Evolutionary conservation across 2,888 invertebrate species (phyloP).

Genomic region (Molorchus minor): DNA sequence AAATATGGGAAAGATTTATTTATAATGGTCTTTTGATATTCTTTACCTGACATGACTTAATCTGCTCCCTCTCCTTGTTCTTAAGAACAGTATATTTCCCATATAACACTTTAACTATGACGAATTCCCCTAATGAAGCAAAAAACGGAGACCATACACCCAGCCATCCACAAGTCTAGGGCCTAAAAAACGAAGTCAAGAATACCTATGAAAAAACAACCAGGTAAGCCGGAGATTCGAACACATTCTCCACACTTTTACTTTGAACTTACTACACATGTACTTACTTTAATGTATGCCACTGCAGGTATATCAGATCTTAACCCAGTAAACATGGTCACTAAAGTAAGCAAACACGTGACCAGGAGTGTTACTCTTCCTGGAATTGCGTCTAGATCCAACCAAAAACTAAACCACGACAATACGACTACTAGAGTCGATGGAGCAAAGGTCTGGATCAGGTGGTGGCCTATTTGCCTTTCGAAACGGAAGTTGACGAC

Average conservation of each 20-base stretch:
- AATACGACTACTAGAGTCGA: constrained; percentile 84
- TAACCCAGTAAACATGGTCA: constrained; percentile 86
- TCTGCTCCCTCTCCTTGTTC: constrained; percentile 62
- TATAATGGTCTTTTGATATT: no score
- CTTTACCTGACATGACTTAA: constrained; percentile 2
- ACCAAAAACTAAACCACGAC: constrained; percentile 89
- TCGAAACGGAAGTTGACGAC: constrained; percentile 83
- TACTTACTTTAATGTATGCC: constrained; percentile 82
- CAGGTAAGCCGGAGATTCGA: background rate
- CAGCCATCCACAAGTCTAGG: constrained; percentile 88
- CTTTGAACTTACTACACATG: background rate
- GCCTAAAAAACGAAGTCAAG: constrained; percentile 64
- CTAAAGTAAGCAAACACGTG: constrained; percentile 84
- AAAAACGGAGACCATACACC: constrained; percentile 89
- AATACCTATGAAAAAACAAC: background rate
- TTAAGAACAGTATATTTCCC: constrained; percentile 75
- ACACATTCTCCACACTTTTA: background rate
- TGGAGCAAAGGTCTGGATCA: constrained; percentile 87
- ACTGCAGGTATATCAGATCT: constrained; percentile 86
- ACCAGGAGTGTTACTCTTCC: constrained; percentile 83
- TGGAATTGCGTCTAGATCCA: constrained; percentile 84
- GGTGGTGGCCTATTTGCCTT: constrained; percentile 83
- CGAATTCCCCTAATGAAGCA: constrained; percentile 83
- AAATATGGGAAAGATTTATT: no score
- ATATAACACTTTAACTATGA: constrained; percentile 83